phyloP scores from a whole-genome alignment of 2,888 invertebrate species.

The Cephalotes varians region DNA sequence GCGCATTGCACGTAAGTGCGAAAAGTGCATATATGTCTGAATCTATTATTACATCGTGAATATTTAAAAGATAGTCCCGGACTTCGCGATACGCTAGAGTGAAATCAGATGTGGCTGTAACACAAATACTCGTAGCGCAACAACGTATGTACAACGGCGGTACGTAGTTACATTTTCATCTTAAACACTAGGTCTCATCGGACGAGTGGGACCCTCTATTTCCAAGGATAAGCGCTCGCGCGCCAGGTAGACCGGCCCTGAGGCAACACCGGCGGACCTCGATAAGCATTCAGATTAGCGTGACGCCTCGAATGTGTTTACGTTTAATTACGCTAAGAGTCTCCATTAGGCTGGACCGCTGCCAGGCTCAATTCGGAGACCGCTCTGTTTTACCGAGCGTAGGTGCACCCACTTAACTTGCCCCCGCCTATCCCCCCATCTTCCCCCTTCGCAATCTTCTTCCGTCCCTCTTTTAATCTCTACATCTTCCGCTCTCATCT shows the following conservation, averaged over 20 bases:
- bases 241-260: constrained; percentile 79
- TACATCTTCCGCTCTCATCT: constrained; percentile 31
- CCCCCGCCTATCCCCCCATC: constrained; percentile 61
- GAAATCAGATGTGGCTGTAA: constrained; percentile 8
- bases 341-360: constrained; percentile 85
- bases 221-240: constrained; percentile 75
- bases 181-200: constrained; percentile 56
- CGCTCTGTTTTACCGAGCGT: constrained; percentile 81
- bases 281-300: constrained; percentile 85
- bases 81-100: not conserved
- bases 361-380: constrained; percentile 81
- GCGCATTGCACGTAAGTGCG: not conserved
- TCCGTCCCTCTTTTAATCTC: constrained; percentile 65
- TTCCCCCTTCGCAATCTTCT: constrained; percentile 57
- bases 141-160: constrained; percentile 55
- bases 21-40: not conserved
- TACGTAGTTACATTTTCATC: constrained; percentile 61
- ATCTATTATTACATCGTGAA: constrained; percentile 13
- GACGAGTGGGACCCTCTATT: constrained; percentile 50
- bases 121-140: constrained; percentile 37
- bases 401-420: constrained; percentile 83
- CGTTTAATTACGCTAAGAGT: constrained; percentile 86
- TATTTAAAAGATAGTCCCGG: not conserved
- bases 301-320: constrained; percentile 85
- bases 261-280: constrained; percentile 83